Evolutionary conservation across 2,797 vertebrate species (phyloP).

Genomic region (Paramormyrops hopkinsi): DNA sequence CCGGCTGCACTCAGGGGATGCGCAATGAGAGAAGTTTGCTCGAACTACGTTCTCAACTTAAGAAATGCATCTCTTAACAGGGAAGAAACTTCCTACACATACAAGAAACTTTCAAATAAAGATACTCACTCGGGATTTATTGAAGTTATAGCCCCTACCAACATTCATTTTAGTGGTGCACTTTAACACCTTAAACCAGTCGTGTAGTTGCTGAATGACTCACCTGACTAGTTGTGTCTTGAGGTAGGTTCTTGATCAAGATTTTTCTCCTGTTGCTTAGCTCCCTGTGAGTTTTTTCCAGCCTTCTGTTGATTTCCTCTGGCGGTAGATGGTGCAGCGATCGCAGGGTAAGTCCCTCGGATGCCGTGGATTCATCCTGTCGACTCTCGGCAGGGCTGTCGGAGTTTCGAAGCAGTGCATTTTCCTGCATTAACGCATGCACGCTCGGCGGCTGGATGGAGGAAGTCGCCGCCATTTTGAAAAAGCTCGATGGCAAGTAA

Average conservation of each 20-base stretch:
- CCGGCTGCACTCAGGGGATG: neutral
- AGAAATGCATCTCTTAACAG: neutral
- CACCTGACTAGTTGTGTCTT: conserved; percentile 67
- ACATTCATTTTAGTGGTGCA: neutral
- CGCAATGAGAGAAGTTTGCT: neutral
- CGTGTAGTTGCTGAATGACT: conserved; percentile 20
- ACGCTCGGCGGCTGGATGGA: conserved; percentile 67
- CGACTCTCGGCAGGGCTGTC: conserved; percentile 53
- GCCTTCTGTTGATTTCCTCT: conserved; percentile 70
- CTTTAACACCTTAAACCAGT: neutral
- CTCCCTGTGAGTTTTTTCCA: conserved; percentile 77
- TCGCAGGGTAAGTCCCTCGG: conserved; percentile 53
- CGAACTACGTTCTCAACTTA: neutral
- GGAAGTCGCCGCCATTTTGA: conserved; percentile 74
- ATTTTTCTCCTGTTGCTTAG: conserved; percentile 94
- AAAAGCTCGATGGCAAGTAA: conserved; percentile 47
- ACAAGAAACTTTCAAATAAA: neutral
- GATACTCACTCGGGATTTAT: neutral
- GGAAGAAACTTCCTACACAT: neutral
- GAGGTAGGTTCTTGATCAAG: conserved; percentile 85
- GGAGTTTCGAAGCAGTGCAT: conserved; percentile 53
- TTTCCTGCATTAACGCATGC: conserved; percentile 55
- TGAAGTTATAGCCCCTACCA: neutral
- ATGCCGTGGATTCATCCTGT: conserved; percentile 55
- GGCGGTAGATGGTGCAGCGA: conserved; percentile 62